Conservation (phyloP, 1,140 invertebrate genomes). For the Choristoneura fumiferana region DNA sequence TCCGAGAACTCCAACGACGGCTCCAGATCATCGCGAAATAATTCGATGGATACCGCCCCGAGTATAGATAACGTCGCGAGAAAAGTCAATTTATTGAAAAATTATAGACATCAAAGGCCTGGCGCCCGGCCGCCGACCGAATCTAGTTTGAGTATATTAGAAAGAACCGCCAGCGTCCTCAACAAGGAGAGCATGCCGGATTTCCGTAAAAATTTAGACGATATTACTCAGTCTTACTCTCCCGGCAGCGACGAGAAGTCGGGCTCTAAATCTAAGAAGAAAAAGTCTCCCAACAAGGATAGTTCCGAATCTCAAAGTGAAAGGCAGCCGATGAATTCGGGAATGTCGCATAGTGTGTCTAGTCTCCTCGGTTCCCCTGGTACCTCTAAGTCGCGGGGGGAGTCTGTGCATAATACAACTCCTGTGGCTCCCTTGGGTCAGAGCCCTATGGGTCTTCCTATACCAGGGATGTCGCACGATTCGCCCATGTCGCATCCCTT, state of each 20-base stretch:
- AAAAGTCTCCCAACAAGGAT: slow-evolving; percentile 58
- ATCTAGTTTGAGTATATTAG: slow-evolving; percentile 68
- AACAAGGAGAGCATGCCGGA: slow-evolving; percentile 71
- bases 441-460: background rate
- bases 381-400: slow-evolving; percentile 31
- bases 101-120: slow-evolving; percentile 72
- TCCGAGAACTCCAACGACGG: slow-evolving; percentile 23
- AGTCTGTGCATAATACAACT: slow-evolving; percentile 23
- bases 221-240: slow-evolving; percentile 74
- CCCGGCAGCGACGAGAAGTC: slow-evolving; percentile 61
- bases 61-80: slow-evolving; percentile 45
- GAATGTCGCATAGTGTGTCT: slow-evolving; percentile 67
- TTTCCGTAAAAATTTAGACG: slow-evolving; percentile 71
- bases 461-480: no score
- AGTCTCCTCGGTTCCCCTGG: slow-evolving; percentile 49
- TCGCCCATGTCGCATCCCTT: background rate
- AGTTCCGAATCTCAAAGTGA: slow-evolving; percentile 52
- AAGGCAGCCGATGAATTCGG: slow-evolving; percentile 29
- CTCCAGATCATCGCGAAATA: background rate
- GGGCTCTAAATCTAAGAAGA: slow-evolving; percentile 61
- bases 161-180: slow-evolving; percentile 63
- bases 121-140: slow-evolving; percentile 48
- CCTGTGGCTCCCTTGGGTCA: slow-evolving; percentile 29
- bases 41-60: slow-evolving; percentile 27
- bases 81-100: slow-evolving; percentile 74